These are phyloP conservation scores for Myathropa florea DNA, from an alignment of 2,888 invertebrate genomes.

Conservation along the genomic window DNA sequence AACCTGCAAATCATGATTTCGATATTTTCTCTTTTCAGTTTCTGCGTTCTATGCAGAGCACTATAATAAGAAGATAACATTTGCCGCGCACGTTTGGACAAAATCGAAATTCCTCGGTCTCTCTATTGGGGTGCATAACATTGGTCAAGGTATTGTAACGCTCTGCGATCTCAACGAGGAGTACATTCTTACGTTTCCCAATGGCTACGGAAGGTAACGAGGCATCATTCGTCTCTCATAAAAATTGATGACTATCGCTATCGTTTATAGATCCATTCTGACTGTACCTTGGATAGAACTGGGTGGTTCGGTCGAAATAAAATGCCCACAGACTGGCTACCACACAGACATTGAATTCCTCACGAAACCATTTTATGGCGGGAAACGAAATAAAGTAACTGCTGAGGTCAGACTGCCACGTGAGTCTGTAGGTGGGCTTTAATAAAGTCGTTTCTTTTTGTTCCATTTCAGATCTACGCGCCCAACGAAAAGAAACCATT, in stretches of 20 bases:
- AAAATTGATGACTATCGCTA: not conserved
- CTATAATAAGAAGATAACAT: constrained; percentile 92
- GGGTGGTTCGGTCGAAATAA: constrained; percentile 94
- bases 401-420: constrained; percentile 85
- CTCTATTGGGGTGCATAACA: constrained; percentile 98
- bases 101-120: constrained; percentile 99
- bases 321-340: constrained; percentile 96
- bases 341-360: constrained; percentile 96
- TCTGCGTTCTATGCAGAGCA: constrained; percentile 99
- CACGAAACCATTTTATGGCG: constrained; percentile 99
- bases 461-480: constrained; percentile 81
- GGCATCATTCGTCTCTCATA: not conserved
- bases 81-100: constrained; percentile 99
- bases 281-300: constrained; percentile 99
- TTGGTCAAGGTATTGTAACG: constrained; percentile 96
- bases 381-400: constrained; percentile 93
- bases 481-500: constrained; percentile 94
- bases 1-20: not conserved
- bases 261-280: constrained; percentile 89
- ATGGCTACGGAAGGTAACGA: constrained; percentile 94
- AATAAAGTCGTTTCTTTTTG: not conserved
- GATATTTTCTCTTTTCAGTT: constrained; percentile 82
- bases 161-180: constrained; percentile 95
- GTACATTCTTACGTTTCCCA: constrained; percentile 97
- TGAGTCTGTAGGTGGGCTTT: not conserved